Base-by-base conservation (phyloP, 2,797 vertebrate species). In the Serranus cabrilla region DNA sequence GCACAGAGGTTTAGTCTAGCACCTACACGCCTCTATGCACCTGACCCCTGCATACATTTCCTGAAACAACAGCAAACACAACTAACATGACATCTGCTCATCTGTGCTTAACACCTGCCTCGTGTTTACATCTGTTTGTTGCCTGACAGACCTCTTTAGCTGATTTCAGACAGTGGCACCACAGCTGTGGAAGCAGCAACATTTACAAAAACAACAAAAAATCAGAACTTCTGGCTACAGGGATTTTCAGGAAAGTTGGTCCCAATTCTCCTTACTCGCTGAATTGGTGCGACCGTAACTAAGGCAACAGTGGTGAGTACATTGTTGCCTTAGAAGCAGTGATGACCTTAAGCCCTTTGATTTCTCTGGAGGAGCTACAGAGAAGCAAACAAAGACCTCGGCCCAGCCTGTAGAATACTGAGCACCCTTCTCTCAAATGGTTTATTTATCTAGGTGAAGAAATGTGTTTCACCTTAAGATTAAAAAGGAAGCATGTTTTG, bases 301-400 rank as follows among this genome's bases (percentile, higher is more conserved):
- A 81, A 61, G 81, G 83, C 74, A 85, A 85, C 74, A n/a, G 70
- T 13, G 21, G 49, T n/a, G 12, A 71, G 71, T 43, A 62, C 49
- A 63, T 39, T 49, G 72, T 58, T 71, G 61, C 59, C 66, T 70
- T 66, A 65, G 71, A 82, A 76, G 63, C 77, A 65, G 55, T 55
- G 76, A 86, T 85, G 78, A 87, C 79, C 86, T 83, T 49, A 83
- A 81, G 76, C 54, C 57, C 82, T 85, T 85, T 85, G 66, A 83
- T 82, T 89, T 80, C 62, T 83, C 83, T 21, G 21, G 76, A 27
- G 66, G 31, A 64, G 51, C 63, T 50, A 43, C 49, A 78, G 25
- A 71, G 14, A 42, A 78, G 25, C 47, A 66, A 77, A 82, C 63
- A 75, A 80, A 78, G 76, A 66, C 50, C 61, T 51, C 10, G 0